Evolutionary conservation across 2,113 vertebrate species (phyloP).

Genomic region (Cricetomys ansorgei): DNA sequence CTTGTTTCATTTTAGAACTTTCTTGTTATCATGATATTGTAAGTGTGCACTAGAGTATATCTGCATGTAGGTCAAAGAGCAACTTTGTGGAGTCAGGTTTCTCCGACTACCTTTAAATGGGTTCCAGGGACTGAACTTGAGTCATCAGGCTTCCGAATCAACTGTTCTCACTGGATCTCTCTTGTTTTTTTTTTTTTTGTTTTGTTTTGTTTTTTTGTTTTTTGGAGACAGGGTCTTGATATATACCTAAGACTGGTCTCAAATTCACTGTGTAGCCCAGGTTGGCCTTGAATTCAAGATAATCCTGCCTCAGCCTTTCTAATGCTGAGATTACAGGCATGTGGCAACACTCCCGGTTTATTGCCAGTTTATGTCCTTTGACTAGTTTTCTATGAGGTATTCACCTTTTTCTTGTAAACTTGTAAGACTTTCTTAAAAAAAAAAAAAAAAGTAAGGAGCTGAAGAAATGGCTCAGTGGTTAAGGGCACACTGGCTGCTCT

Average conservation of each 20-base stretch:
- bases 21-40: neutral
- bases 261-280: neutral
- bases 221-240: neutral
- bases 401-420: conserved; percentile 44
- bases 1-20: neutral
- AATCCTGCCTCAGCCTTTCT: neutral
- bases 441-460: too few species aligned
- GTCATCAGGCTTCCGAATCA: neutral
- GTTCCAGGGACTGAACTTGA: neutral
- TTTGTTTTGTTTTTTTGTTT: neutral
- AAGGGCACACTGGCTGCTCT: too few species aligned
- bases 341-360: neutral
- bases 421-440: conserved; percentile 23
- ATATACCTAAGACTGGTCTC: neutral
- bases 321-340: neutral
- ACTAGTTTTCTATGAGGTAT: conserved; percentile 43
- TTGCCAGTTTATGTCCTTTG: neutral
- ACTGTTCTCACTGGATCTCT: neutral
- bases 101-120: neutral
- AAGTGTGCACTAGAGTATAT: neutral
- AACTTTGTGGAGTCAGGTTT: neutral
- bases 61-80: neutral
- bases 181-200: too few species aligned
- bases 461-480: too few species aligned
- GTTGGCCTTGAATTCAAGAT: neutral